Percentiles rank a stretch among this genome's conserved stretches.
Conservation (phyloP, 2,113 vertebrate species). For the Bos indicus region DNA sequence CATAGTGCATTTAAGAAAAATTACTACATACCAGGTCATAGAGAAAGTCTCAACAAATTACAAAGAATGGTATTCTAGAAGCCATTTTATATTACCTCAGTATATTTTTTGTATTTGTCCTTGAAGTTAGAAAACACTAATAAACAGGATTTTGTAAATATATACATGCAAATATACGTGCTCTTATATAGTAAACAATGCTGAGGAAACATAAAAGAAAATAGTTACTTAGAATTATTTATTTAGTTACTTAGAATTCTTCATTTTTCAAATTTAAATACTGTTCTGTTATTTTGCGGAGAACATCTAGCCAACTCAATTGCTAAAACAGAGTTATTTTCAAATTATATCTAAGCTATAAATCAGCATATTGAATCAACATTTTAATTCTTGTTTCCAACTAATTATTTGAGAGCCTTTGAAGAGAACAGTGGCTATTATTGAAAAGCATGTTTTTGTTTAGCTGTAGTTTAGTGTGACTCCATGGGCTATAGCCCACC, state of each 20-base stretch:
- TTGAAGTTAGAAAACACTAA: not conserved
- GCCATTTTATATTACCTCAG: not conserved
- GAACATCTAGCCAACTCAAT: not conserved
- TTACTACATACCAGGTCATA: not conserved
- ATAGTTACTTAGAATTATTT: not conserved
- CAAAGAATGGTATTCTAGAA: not conserved
- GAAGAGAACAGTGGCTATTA: not conserved
- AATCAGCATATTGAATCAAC: not conserved
- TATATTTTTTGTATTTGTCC: not conserved
- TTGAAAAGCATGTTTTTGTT: not conserved
- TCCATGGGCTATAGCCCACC: not conserved
- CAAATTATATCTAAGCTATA: not conserved
- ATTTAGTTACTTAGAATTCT: not conserved
- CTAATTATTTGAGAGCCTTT: not conserved
- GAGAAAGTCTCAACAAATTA: not conserved
- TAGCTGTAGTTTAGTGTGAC: not conserved
- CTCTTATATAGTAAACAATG: not conserved
- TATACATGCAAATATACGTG: not conserved
- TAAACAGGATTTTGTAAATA: not conserved
- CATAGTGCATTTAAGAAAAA: not conserved
- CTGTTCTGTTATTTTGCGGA: not conserved
- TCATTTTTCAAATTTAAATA: not conserved
- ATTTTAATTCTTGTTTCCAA: not conserved
- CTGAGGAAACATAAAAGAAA: not conserved
- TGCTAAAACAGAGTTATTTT: not conserved